These are phyloP conservation scores for Drosophila neutralis DNA, from an alignment of 2,888 invertebrate genomes.

Conservation along the genomic window DNA sequence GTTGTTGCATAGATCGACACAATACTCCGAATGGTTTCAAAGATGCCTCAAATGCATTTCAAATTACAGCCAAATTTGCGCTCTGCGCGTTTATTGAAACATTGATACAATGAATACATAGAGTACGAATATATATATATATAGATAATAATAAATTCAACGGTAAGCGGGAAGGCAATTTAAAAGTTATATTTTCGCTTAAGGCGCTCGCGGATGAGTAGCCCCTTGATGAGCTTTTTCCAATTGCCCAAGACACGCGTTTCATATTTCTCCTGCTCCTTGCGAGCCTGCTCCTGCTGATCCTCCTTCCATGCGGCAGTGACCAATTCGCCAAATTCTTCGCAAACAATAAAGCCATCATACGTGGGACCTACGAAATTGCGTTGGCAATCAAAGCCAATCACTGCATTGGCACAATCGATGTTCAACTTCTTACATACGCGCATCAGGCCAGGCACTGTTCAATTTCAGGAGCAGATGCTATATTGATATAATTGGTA, in stretches of 20 bases:
- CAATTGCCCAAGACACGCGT: constrained; percentile 95
- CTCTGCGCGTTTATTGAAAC: neutral
- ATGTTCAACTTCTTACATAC: constrained; percentile 95
- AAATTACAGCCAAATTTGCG: neutral
- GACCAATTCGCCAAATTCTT: constrained; percentile 93
- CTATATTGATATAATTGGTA: neutral
- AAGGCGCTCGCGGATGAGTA: constrained; percentile 91
- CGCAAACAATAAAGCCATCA: constrained; percentile 97
- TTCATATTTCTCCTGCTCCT: constrained; percentile 91
- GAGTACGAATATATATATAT: neutral
- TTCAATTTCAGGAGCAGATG: neutral
- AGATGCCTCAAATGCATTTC: neutral
- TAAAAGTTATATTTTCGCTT: constrained; percentile 82
- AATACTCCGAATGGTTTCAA: neutral
- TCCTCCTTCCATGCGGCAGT: constrained; percentile 96
- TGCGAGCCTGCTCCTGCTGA: constrained; percentile 90
- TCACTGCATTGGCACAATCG: constrained; percentile 97
- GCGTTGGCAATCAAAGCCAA: constrained; percentile 91
- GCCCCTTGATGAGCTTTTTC: constrained; percentile 92
- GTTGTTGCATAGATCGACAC: neutral
- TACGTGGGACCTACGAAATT: constrained; percentile 87
- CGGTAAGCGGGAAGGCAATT: neutral
- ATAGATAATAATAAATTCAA: neutral
- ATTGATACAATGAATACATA: neutral
- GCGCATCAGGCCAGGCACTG: constrained; percentile 94